A percentile compares a stretch with the other conserved stretches of the same genome.
Evolutionary conservation across 2,888 invertebrate species (phyloP).

Genomic region (Listrodromus nycthemerus): DNA sequence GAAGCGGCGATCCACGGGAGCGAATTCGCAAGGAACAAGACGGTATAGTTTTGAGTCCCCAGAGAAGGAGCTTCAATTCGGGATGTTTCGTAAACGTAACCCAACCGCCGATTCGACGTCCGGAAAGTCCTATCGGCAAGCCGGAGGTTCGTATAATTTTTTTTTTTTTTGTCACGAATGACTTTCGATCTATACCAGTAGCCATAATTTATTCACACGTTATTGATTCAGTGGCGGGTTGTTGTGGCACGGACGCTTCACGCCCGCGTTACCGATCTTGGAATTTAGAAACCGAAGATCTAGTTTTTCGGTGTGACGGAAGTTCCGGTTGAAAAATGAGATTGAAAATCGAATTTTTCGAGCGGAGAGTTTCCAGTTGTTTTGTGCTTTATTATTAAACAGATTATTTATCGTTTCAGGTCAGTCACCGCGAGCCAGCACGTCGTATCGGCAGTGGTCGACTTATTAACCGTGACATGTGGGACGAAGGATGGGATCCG

Average conservation of each 20-base stretch:
- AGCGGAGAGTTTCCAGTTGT: neutral
- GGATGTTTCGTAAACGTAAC: conserved; percentile 90
- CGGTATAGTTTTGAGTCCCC: conserved; percentile 94
- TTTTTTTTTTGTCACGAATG: neutral
- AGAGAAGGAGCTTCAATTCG: conserved; percentile 93
- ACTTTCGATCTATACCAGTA: no score
- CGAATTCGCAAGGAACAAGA: conserved; percentile 93
- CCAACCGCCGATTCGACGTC: conserved; percentile 78
- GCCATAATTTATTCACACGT: no score
- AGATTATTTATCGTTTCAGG: conserved; percentile 66
- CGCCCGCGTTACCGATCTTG: no score
- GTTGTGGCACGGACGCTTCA: no score
- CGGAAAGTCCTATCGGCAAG: conserved; percentile 84
- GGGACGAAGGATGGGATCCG: conserved; percentile 85
- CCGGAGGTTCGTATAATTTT: conserved; percentile 76
- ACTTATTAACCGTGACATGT: conserved; percentile 89
- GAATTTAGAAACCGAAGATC: neutral
- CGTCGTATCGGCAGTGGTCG: conserved; percentile 95
- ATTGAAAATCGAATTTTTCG: conserved; percentile 9
- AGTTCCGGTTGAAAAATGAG: no score
- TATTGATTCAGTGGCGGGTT: neutral
- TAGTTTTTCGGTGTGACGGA: no score
- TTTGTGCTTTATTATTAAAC: neutral
- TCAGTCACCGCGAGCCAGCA: conserved; percentile 83
- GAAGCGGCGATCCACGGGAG: conserved; percentile 90